These are phyloP conservation scores for Xerus inauris DNA, from an alignment of 2,113 vertebrate genomes.

Conservation along the genomic window DNA sequence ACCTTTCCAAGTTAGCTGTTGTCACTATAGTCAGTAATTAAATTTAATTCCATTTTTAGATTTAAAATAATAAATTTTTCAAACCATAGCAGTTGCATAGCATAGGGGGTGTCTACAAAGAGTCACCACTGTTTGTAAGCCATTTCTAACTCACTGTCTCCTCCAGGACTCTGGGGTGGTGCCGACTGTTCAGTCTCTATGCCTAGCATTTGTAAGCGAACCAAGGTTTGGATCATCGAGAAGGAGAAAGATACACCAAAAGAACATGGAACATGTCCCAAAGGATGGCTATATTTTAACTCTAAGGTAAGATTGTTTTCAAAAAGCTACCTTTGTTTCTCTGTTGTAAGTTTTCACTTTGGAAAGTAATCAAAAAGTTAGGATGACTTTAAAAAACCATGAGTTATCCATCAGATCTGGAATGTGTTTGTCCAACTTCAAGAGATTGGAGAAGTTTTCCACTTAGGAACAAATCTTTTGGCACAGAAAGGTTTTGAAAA, in stretches of 20 bases:
- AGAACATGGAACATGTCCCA: conserved; percentile 91
- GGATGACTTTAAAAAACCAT: background rate
- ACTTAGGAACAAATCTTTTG: background rate
- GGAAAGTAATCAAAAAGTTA: background rate
- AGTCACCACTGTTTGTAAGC: background rate
- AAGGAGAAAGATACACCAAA: conserved; percentile 86
- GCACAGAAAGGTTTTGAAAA: background rate
- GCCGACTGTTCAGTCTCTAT: conserved; percentile 88
- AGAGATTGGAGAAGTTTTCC: conserved; percentile 43
- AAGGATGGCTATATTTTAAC: conserved; percentile 94
- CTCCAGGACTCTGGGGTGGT: conserved; percentile 90
- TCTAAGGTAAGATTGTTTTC: conserved; percentile 89
- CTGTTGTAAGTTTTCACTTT: conserved; percentile 9
- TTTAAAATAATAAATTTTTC: conserved; percentile 2
- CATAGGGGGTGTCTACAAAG: background rate
- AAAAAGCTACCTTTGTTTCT: conserved; percentile 19
- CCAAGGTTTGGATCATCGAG: conserved; percentile 88
- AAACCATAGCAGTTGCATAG: conserved; percentile 7
- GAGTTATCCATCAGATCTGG: background rate
- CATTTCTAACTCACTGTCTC: conserved; percentile 45
- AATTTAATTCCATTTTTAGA: conserved; percentile 33
- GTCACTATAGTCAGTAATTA: background rate
- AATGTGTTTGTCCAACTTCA: background rate
- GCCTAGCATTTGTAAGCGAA: conserved; percentile 93
- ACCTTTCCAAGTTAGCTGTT: background rate